phyloP scores from a whole-genome alignment of 1,140 invertebrate species.

The Papilio helenus region DNA sequence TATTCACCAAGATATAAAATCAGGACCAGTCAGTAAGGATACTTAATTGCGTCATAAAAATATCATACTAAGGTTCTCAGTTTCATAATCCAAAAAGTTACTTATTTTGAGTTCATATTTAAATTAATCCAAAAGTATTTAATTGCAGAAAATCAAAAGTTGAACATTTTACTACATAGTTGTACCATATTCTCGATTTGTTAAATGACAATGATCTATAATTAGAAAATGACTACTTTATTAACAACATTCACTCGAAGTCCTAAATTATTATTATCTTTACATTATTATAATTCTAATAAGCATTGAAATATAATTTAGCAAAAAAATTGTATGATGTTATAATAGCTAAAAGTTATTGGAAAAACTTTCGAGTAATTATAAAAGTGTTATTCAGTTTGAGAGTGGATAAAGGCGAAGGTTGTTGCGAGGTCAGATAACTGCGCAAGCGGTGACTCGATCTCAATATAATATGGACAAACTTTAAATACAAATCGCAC shows the following conservation, averaged over 20 bases:
- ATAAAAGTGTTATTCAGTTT: slow-evolving; percentile 54
- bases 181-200: background rate
- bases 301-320: background rate
- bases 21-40: too few relatives aligned
- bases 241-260: slow-evolving; percentile 7
- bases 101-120: too few relatives aligned
- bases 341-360: background rate
- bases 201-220: background rate
- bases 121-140: too few relatives aligned
- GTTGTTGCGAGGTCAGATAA: slow-evolving; percentile 68
- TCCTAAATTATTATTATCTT: background rate
- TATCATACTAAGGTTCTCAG: too few relatives aligned
- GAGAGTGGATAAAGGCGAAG: slow-evolving; percentile 66
- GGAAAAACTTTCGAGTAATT: slow-evolving; percentile 41
- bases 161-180: background rate
- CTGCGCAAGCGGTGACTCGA: slow-evolving; percentile 58
- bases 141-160: background rate
- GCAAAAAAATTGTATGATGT: slow-evolving; percentile 1
- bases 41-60: too few relatives aligned
- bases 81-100: too few relatives aligned
- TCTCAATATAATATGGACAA: slow-evolving; percentile 35
- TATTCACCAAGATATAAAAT: background rate
- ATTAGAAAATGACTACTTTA: background rate
- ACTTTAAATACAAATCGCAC: slow-evolving; percentile 31
- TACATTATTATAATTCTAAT: background rate